Evolutionary conservation across 2,113 vertebrate species (phyloP).

Genomic region (Taxidea taxus): DNA sequence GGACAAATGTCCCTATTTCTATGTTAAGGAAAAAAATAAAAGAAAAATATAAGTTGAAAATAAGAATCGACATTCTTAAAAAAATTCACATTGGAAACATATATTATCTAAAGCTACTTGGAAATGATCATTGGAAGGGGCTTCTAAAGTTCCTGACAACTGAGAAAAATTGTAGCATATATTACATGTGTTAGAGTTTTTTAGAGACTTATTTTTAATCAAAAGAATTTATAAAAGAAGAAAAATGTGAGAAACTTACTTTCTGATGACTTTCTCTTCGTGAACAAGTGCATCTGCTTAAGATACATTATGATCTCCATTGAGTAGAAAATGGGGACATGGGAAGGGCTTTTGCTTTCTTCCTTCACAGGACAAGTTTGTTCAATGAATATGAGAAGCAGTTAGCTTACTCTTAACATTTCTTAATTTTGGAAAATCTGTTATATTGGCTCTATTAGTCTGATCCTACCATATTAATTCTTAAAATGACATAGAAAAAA

Average conservation of each 20-base stretch:
- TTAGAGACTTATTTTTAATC: not conserved
- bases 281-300: not conserved
- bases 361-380: not conserved
- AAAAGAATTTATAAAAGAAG: not conserved
- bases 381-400: not conserved
- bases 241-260: not conserved
- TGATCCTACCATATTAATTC: not conserved
- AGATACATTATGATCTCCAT: not conserved
- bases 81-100: not conserved
- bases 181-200: not conserved
- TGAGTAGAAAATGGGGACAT: not conserved
- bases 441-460: not conserved
- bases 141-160: not conserved
- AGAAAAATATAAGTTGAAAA: constrained; percentile 7
- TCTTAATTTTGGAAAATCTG: not conserved
- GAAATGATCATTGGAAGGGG: not conserved
- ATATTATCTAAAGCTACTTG: not conserved
- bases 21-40: not conserved
- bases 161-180: not conserved
- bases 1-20: not conserved
- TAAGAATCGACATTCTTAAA: not conserved
- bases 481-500: not conserved
- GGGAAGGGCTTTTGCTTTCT: not conserved
- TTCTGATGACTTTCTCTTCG: not conserved
- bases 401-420: not conserved